A percentile compares a stretch with the other conserved stretches of the same genome.
Conservation (phyloP, 2,797 vertebrate species). For the Galagoides demidoff region DNA sequence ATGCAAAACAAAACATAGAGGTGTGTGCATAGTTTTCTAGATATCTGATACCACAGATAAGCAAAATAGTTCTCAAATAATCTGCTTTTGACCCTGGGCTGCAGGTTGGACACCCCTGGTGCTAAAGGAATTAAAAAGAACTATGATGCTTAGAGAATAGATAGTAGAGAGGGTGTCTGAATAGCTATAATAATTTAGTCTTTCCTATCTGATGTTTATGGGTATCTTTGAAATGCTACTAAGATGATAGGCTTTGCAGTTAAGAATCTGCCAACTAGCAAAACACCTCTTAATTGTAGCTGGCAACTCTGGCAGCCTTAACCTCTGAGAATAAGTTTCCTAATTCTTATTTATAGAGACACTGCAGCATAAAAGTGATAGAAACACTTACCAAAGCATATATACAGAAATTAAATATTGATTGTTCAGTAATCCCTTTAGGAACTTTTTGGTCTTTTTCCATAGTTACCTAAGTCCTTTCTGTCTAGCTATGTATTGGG, state of each 20-base stretch:
- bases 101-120: neutral
- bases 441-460: neutral
- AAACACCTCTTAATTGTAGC: neutral
- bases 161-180: neutral
- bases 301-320: neutral
- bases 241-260: neutral
- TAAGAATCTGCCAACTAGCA: neutral
- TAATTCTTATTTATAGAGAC: neutral
- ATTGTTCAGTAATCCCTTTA: neutral
- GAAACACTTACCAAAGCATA: neutral
- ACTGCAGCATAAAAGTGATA: neutral
- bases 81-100: no score
- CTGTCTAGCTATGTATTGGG: neutral
- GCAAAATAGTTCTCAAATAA: no score
- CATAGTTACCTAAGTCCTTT: neutral
- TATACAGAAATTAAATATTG: neutral
- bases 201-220: neutral
- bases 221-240: constrained; percentile 16
- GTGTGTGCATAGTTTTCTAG: no score
- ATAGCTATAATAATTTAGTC: neutral
- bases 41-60: no score
- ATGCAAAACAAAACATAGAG: no score
- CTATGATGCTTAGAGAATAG: neutral
- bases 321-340: neutral
- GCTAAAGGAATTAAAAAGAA: constrained; percentile 14